Base-by-base conservation (phyloP, 2,113 vertebrate genomes). In the Alligator sinensis region DNA sequence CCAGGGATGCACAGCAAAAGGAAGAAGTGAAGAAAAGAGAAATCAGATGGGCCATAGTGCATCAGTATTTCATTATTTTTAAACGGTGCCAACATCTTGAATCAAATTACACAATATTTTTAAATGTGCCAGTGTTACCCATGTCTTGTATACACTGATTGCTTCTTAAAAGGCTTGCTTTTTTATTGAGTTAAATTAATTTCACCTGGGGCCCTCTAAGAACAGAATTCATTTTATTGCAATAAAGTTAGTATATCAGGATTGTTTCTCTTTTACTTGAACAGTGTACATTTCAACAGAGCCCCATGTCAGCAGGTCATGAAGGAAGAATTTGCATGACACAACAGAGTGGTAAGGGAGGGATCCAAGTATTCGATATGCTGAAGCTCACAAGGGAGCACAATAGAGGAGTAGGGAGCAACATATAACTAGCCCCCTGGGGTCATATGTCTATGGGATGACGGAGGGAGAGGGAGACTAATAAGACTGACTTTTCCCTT, bases 101-200 rank as follows among this genome's bases (percentile, higher is more conserved):
- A 79, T 54, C 60, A 93, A 94, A 64, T 90, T 62, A 13, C 85
- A 19, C 17, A 86, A 38, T 34, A 34, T 28, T 77, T 77, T 78
- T 68, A 77, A 89, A 16, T 64, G 17, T 89, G 88, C 38, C 70
- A 60, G 22, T 75, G 66, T 84, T 86, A 47, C 70, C 9, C 77
- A 17, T 92, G 80, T 91, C 55, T 89, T 89, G 89, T 93, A 76
- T 72, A 11, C 77, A 89, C 95, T 80, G 30, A 17, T 24, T 38
- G 18, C 57, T 84, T 78, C 91, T 94, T 92, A 94, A 91, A 1
- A 62, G 17, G 19, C 60, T 79, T 86, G 27, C 58, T 96, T 25
- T 95, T 94, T 96, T 95, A 89, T 34, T 93, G 91, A 93, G 85
- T 94, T 94, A 95, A 80, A 62, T 72, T 91, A 83, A 47, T 85